These are phyloP conservation scores for Megathymus violae DNA, from an alignment of 1,140 invertebrate species.

Conservation along the genomic window DNA sequence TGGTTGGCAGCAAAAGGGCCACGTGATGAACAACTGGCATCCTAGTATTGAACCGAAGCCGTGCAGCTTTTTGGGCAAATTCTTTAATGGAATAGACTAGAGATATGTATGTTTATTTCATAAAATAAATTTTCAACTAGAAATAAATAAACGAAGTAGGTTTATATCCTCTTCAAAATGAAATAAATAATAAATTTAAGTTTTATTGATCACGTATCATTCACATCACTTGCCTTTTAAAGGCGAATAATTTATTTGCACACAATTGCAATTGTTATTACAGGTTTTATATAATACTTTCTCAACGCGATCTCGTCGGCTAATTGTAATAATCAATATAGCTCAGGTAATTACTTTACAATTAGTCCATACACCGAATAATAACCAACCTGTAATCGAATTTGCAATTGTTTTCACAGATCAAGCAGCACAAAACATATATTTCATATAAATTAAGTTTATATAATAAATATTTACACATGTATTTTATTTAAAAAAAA, in stretches of 20 bases:
- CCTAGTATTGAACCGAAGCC: conserved; percentile 92
- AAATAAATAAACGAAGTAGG: not conserved
- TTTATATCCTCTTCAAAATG: conserved; percentile 30
- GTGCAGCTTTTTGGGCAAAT: conserved; percentile 95
- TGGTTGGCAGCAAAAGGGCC: conserved; percentile 93
- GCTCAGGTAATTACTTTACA: no score
- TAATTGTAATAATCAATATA: not conserved
- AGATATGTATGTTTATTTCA: no score
- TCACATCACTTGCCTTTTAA: conserved; percentile 69
- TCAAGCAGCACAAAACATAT: not conserved
- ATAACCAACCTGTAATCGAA: not conserved
- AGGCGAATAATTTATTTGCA: conserved; percentile 49
- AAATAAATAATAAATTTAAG: conserved; percentile 59
- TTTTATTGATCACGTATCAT: conserved; percentile 68
- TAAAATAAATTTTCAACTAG: not conserved
- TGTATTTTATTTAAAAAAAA: conserved; percentile 17
- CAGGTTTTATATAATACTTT: not conserved
- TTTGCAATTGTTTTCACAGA: conserved; percentile 12
- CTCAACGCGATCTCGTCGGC: not conserved
- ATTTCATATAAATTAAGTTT: conserved; percentile 2
- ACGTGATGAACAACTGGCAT: conserved; percentile 93
- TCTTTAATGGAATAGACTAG: conserved; percentile 87
- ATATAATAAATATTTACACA: conserved; percentile 31
- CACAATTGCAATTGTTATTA: conserved; percentile 16
- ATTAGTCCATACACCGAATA: no score